Evolutionary conservation across 2,113 vertebrate species (phyloP), one percentile per base, ranked within the genome.

Genomic region (Merops nubicus): DNA sequence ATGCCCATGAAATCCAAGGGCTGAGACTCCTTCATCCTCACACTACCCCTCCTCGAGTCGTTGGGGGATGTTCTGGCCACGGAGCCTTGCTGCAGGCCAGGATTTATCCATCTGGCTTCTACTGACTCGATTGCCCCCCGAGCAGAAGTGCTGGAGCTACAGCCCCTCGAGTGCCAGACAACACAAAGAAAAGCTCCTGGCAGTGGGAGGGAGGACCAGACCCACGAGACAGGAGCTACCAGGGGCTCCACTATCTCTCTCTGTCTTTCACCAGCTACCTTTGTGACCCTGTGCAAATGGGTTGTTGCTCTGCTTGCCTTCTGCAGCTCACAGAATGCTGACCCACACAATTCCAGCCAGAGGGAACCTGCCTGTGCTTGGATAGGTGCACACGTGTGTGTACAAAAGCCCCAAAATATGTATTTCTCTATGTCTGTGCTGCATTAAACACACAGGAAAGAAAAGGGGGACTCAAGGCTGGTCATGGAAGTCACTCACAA

Each of bases 371-470:
- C 21, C 6, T 7, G 12, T 5, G 6, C 57, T 31, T 2, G 0
- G 40, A 12, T 17, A 8, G 1, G 0, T 2, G 2, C 1, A 2
- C 2, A 7, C 8, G 10, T 1, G 6, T 4, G 23, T 1, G 14
- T 8, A 16, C 11, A 15, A 15, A 36, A 45, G 12, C 40, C 9
- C 22, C 34, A 1, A 6, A 2, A 12, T 0, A 1, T 0, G 1
- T 3, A 2, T 19, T 8, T 21, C 57, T 12, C 31, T 16, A 0
- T 1, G 0, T 5, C 88, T 8, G 60, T 2, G 45, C 15, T 16
- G 77, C 36, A 13, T 26, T 26, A 48, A 68, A 50, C 0, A 19
- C 36, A 0, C 5, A 0, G 0, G 15, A 17, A 45, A 12, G 45
- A 13, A 6, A 64, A 26, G 51, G 34, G 45, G 11, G 28, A n/a